phyloP scores from a whole-genome alignment of 1,140 invertebrate genomes.

The Paralvinella palmiformis region DNA sequence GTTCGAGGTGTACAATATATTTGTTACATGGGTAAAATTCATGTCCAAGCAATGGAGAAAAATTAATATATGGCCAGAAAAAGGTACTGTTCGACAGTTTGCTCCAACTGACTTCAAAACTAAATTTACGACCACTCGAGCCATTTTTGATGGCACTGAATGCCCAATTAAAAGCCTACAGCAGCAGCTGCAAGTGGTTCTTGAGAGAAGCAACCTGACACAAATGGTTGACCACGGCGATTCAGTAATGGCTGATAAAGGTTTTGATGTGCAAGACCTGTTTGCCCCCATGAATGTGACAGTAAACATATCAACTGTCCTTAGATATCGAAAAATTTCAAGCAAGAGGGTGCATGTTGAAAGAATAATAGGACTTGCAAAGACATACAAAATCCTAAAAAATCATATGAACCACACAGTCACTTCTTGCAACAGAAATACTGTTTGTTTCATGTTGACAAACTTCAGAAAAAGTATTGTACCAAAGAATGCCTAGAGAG shows the following conservation, averaged over 20 bases:
- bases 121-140: constrained; percentile 29
- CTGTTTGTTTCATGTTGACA: constrained; percentile 19
- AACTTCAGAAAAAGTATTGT: constrained; percentile 25
- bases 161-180: constrained; percentile 26
- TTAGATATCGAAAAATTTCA: constrained; percentile 5
- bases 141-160: constrained; percentile 36
- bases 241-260: constrained; percentile 11
- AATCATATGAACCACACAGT: constrained; percentile 7
- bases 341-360: constrained; percentile 8
- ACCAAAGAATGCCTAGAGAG: constrained; percentile 3
- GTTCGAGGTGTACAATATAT: constrained; percentile 27
- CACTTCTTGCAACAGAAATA: constrained; percentile 18
- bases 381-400: constrained; percentile 16
- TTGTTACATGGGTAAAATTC: constrained; percentile 32
- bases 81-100: constrained; percentile 26
- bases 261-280: constrained; percentile 21
- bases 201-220: constrained; percentile 11
- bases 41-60: constrained; percentile 28
- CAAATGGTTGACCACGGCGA: constrained; percentile 9
- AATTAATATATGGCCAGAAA: constrained; percentile 31
- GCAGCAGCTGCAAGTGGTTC: too few species aligned
- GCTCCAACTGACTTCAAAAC: constrained; percentile 30
- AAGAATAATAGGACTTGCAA: constrained; percentile 7
- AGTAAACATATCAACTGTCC: constrained; percentile 1
- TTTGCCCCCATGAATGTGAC: constrained; percentile 14